A percentile compares a stretch with the other conserved stretches of the same genome.
phyloP scores from a whole-genome alignment of 2,888 invertebrate species.

The Cephus nigrinus region DNA sequence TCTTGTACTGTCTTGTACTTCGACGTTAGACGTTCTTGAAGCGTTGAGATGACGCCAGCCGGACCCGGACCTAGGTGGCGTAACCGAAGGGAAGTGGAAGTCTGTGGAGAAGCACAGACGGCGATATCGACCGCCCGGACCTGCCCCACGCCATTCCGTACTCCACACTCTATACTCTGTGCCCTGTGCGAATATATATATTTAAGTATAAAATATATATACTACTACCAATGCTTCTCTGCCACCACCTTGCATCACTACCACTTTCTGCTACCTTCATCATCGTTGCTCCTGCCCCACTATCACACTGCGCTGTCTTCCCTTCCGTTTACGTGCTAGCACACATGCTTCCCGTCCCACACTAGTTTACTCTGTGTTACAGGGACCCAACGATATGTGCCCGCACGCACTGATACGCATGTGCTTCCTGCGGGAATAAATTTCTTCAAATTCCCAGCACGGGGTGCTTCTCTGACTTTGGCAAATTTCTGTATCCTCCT shows the following conservation, averaged over 20 bases:
- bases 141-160: conserved; percentile 63
- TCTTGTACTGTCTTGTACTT: not conserved
- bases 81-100: conserved; percentile 58
- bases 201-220: not conserved
- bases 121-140: conserved; percentile 74
- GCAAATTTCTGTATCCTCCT: not conserved
- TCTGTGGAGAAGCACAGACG: conserved; percentile 65
- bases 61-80: conserved; percentile 58
- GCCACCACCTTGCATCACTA: conserved; percentile 1
- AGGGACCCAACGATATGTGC: not conserved
- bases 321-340: not conserved
- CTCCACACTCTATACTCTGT: conserved; percentile 48
- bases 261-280: conserved; percentile 4
- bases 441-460: not conserved
- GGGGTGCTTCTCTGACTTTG: not conserved
- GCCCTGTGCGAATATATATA: not conserved
- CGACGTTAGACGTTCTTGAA: conserved; percentile 12
- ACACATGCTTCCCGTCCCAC: not conserved
- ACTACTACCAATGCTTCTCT: not conserved
- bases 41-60: conserved; percentile 45
- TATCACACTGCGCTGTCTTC: conserved; percentile 13
- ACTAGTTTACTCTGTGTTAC: not conserved
- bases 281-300: conserved; percentile 15
- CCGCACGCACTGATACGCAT: not conserved
- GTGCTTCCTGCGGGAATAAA: not conserved